Percentiles rank a stretch among this genome's conserved stretches.
Conservation (phyloP, 2,888 invertebrate genomes). For the Lydus trimaculatus region DNA sequence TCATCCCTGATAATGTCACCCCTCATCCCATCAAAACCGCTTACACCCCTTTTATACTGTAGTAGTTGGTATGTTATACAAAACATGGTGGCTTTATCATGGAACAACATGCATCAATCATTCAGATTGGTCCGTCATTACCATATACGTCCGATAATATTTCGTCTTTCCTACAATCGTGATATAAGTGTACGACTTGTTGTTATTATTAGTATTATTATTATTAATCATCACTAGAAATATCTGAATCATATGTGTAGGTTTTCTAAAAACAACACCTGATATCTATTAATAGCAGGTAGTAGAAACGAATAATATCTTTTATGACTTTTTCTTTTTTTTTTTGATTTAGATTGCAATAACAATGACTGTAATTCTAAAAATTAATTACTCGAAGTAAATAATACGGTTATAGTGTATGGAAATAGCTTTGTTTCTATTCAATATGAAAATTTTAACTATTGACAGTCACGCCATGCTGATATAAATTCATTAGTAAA, state of each 20-base stretch:
- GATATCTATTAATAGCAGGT: neutral
- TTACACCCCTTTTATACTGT: constrained; percentile 10
- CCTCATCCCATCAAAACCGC: neutral
- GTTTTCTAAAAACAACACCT: neutral
- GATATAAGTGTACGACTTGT: constrained; percentile 20
- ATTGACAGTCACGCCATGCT: constrained; percentile 13
- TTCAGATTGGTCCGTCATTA: constrained; percentile 59
- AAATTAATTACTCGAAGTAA: constrained; percentile 11
- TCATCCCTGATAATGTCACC: constrained; percentile 18
- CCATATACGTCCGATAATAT: constrained; percentile 48
- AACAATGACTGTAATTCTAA: neutral
- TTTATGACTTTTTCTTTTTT: neutral
- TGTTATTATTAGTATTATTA: too few relatives aligned
- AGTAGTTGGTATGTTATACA: constrained; percentile 43
- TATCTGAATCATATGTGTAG: too few relatives aligned
- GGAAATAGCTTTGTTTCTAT: constrained; percentile 6
- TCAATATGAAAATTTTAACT: constrained; percentile 14
- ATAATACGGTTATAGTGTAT: constrained; percentile 5
- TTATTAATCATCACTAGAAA: constrained; percentile 24
- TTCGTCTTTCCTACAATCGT: constrained; percentile 27
- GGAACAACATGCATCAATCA: constrained; percentile 60
- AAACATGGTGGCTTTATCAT: constrained; percentile 57
- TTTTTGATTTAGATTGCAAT: constrained; percentile 1
- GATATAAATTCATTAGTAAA: constrained; percentile 12
- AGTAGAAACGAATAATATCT: neutral